phyloP scores from a whole-genome alignment of 2,888 invertebrate species.

The Drosophila ezoana region DNA sequence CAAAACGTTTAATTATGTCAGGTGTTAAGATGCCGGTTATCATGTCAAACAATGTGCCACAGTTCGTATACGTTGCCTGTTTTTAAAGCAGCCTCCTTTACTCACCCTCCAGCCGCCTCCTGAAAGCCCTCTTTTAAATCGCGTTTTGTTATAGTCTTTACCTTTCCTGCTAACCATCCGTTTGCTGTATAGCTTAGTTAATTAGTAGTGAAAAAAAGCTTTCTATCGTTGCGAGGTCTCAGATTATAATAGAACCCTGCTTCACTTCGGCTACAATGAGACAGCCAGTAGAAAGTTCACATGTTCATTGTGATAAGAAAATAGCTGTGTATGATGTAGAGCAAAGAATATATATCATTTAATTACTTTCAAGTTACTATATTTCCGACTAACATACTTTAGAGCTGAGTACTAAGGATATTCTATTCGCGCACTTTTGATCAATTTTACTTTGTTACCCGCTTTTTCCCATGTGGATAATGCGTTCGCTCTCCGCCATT shows the following conservation, averaged over 20 bases:
- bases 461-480: conserved; percentile 41
- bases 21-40: conserved; percentile 76
- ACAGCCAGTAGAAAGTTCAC: too few relatives aligned
- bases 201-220: conserved; percentile 62
- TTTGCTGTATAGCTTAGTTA: conserved; percentile 58
- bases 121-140: background rate
- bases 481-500: conserved; percentile 16
- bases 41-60: conserved; percentile 51
- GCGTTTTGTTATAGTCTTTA: conserved; percentile 30
- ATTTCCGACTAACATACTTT: too few relatives aligned
- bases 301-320: too few relatives aligned
- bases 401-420: background rate
- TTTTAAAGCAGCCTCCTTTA: conserved; percentile 33
- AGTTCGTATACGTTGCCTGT: conserved; percentile 59
- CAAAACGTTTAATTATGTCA: conserved; percentile 79
- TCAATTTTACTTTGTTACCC: conserved; percentile 35
- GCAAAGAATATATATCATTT: too few relatives aligned
- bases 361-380: too few relatives aligned
- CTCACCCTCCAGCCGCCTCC: background rate
- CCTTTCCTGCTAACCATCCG: conserved; percentile 7
- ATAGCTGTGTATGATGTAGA: too few relatives aligned
- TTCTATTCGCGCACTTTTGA: background rate
- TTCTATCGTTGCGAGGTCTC: conserved; percentile 29
- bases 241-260: conserved; percentile 28
- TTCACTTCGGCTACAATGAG: background rate